phyloP scores from a whole-genome alignment of 2,113 vertebrate genomes.

The Spea multiplicata region DNA sequence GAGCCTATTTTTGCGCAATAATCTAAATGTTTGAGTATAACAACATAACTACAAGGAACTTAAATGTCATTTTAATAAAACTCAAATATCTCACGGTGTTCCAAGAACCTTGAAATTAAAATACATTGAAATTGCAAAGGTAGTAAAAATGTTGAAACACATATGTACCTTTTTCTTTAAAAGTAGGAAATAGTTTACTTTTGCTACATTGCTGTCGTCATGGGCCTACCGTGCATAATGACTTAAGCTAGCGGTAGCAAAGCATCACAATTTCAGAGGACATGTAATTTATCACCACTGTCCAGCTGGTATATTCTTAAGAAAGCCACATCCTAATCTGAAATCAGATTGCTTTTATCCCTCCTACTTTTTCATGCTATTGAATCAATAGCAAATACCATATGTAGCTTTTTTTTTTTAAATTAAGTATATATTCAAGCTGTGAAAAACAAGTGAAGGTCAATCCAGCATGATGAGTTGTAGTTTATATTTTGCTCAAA shows the following conservation, averaged over 20 bases:
- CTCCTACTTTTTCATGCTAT: conserved; percentile 5
- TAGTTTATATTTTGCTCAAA: not conserved
- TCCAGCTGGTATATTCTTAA: conserved; percentile 34
- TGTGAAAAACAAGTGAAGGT: conserved; percentile 34
- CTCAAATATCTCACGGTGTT: no score
- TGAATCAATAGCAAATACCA: conserved; percentile 25
- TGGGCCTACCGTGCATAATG: conserved; percentile 4
- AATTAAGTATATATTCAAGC: conserved; percentile 14
- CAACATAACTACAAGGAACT: no score
- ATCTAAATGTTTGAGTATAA: no score
- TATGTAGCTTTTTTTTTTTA: not conserved
- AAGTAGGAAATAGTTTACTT: no score
- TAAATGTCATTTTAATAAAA: no score
- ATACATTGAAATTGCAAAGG: no score
- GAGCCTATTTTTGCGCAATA: no score
- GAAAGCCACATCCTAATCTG: conserved; percentile 16
- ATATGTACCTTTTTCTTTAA: no score
- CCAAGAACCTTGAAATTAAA: no score
- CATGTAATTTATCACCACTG: conserved; percentile 19
- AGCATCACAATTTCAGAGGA: conserved; percentile 11
- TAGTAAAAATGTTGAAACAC: no score
- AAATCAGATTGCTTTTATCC: conserved; percentile 23
- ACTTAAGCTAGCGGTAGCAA: not conserved
- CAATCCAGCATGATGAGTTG: not conserved
- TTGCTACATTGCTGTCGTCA: not conserved